Evolutionary conservation across 2,797 vertebrate genomes (phyloP).

Genomic region (Nannoperca australis): DNA sequence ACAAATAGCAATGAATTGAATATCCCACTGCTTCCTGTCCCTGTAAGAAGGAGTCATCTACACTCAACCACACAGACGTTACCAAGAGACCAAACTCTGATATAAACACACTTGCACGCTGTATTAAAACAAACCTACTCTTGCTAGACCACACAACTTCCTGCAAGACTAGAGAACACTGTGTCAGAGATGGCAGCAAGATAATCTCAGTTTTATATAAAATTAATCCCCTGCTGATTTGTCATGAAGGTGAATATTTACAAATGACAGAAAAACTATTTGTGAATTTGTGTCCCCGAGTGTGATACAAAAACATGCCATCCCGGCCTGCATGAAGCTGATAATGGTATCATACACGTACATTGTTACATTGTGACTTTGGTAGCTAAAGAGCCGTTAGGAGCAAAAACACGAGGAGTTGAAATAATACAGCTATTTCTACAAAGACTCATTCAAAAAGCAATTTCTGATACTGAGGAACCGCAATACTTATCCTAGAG

Average conservation of each 20-base stretch:
- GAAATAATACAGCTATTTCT: neutral
- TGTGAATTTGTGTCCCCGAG: conserved; percentile 4
- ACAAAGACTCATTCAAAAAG: neutral
- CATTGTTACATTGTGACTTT: neutral
- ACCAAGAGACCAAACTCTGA: conserved; percentile 12
- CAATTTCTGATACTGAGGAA: neutral
- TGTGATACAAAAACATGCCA: conserved; percentile 21
- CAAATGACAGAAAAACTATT: conserved; percentile 5
- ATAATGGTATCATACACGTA: neutral
- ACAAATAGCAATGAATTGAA: too few species aligned
- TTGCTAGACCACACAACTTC: conserved; percentile 40
- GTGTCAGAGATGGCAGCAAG: neutral
- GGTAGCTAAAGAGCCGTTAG: neutral
- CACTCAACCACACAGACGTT: neutral
- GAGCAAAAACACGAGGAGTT: neutral
- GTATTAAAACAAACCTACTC: conserved; percentile 26
- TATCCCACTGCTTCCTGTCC: neutral
- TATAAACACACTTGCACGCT: conserved; percentile 5
- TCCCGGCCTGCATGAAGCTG: neutral
- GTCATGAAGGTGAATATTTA: neutral
- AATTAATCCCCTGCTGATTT: neutral
- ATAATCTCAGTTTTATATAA: conserved; percentile 28
- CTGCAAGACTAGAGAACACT: conserved; percentile 11
- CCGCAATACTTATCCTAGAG: conserved; percentile 5
- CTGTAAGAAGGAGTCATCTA: neutral